Evolutionary conservation across 2,888 invertebrate genomes (phyloP), one percentile per base, ranked within the genome.

Genomic region (Bellardia bayeri): DNA sequence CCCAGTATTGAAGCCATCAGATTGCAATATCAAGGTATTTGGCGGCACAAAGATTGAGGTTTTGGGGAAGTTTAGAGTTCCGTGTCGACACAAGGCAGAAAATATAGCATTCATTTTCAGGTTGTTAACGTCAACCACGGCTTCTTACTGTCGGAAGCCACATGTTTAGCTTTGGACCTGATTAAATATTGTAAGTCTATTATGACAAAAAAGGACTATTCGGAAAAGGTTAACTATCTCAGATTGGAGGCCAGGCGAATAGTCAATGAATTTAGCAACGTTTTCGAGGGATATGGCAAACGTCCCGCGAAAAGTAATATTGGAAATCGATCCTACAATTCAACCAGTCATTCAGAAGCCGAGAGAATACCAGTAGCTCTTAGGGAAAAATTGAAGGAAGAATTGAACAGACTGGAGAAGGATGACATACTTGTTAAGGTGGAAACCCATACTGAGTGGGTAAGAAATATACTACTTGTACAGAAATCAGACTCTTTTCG

Each of bases 91-190:
- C 40, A 54, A 3, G 71, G 71, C 8, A 4, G 71, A 54, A 51
- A 37, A 71, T 37, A 54, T 37, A 54, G 37, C 54, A 71, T 71
- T 0, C 13, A 71, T 54, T 71, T 71, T 16, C 71, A 69, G n/a
- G 42, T 69, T 51, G 69, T 51, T 11, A 23, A 69, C n/a, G 51
- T 51, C 1, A 33, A 69, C 9, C 54, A 54, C 11, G 54, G 71
- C 1, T 33, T 51, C 33, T 69, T 51, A 13, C n/a, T 69, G 69
- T 69, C 51, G n/a, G 69, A 69, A 2, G 23, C 40, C 8, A 37
- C 71, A 2, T 71, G 71, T 40, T 37, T 54, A 5, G 7, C 51
- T n/a, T 37, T 54, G 9, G 71, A 54, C 16, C 16, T 71, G 37
- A 71, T 71, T 6, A 54, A 54, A 14, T 69, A 51, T 33, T 69